Percentiles rank a stretch among this genome's conserved stretches.
phyloP scores from a whole-genome alignment of 2,797 vertebrate genomes.

The Champsocephalus esox region DNA sequence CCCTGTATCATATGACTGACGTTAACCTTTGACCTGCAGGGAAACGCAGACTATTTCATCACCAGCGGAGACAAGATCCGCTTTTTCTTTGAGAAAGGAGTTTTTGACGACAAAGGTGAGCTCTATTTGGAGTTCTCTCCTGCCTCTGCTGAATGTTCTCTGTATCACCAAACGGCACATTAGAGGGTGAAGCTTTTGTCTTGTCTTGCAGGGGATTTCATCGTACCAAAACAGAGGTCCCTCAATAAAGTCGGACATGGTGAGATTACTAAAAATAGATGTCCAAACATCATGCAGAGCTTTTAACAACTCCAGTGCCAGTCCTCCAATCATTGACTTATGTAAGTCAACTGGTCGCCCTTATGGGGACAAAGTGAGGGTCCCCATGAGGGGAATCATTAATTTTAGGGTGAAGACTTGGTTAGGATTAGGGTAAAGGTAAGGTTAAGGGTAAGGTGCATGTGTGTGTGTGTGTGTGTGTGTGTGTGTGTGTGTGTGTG shows the following conservation, averaged over 20 bases:
- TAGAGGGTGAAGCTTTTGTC: not conserved
- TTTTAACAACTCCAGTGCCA: no score
- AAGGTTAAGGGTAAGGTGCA: no score
- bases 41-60: conserved; percentile 94
- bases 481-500: no score
- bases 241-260: conserved; percentile 97
- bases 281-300: no score
- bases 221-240: conserved; percentile 87
- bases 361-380: no score
- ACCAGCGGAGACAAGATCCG: conserved; percentile 95
- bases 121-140: not conserved
- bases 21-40: conserved; percentile 77
- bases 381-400: no score
- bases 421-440: no score
- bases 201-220: conserved; percentile 88
- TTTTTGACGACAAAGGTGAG: conserved; percentile 92
- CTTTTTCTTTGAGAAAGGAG: conserved; percentile 97
- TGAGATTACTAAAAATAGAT: conserved; percentile 63
- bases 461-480: no score
- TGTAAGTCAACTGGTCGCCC: no score
- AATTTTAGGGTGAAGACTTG: no score
- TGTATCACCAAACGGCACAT: not conserved
- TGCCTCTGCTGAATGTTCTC: not conserved
- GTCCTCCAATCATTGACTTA: no score
- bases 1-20: conserved; percentile 25